A percentile compares a stretch with the other conserved stretches of the same genome.
phyloP scores from a whole-genome alignment of 2,888 invertebrate species.

The Tenthredo livida region DNA sequence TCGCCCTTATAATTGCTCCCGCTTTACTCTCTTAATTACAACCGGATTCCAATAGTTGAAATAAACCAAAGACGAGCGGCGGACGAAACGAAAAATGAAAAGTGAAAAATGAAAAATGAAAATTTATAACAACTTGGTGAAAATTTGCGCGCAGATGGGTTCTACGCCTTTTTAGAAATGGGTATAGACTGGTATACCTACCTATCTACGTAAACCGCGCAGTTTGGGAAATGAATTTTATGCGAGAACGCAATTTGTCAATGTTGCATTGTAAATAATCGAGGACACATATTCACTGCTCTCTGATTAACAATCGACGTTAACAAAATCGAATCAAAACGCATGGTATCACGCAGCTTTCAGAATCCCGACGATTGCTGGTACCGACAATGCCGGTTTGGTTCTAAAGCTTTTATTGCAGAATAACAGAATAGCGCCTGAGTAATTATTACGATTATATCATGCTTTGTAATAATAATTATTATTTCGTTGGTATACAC shows the following conservation, averaged over 20 bases:
- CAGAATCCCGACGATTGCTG: background rate
- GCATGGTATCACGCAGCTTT: slow-evolving; percentile 18
- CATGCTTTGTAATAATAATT: slow-evolving; percentile 38
- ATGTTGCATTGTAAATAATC: slow-evolving; percentile 27
- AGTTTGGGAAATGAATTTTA: background rate
- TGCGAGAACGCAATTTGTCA: background rate
- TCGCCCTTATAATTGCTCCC: slow-evolving; percentile 9
- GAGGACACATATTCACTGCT: slow-evolving; percentile 15
- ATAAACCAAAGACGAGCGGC: background rate
- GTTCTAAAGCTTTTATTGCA: slow-evolving; percentile 20
- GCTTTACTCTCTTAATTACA: slow-evolving; percentile 35
- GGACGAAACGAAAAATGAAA: background rate
- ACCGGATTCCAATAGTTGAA: background rate
- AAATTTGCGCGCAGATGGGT: background rate
- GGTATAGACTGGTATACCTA: background rate
- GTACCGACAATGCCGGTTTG: background rate
- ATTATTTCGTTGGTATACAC: slow-evolving; percentile 19
- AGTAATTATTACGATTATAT: slow-evolving; percentile 31
- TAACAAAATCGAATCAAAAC: slow-evolving; percentile 38
- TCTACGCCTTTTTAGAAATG: background rate
- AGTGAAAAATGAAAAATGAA: no score
- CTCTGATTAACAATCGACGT: slow-evolving; percentile 31
- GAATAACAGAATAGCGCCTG: slow-evolving; percentile 22
- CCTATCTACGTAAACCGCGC: background rate
- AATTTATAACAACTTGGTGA: background rate